Evolutionary conservation across 2,888 invertebrate genomes (phyloP).

Genomic region (Spisula subtruncata): DNA sequence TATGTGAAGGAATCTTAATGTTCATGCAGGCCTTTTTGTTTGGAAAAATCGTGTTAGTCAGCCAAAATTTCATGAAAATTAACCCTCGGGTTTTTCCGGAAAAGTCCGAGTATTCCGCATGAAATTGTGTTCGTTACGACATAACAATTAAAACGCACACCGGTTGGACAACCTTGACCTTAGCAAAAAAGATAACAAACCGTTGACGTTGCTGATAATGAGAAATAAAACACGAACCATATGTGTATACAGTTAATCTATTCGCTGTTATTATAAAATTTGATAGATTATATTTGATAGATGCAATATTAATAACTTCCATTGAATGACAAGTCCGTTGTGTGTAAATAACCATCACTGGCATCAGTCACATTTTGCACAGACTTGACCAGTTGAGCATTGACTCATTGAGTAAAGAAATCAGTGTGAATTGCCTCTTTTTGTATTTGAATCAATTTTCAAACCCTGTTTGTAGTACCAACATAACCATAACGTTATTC

Average conservation of each 20-base stretch:
- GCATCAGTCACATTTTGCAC: no score
- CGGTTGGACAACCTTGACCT: conserved; percentile 5
- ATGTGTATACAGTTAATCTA: neutral
- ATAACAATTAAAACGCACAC: neutral
- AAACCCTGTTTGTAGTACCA: no score
- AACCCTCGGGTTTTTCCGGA: no score
- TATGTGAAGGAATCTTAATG: neutral
- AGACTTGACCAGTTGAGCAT: no score
- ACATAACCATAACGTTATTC: no score
- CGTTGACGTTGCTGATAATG: neutral
- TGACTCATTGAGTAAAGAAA: no score
- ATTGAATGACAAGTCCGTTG: neutral
- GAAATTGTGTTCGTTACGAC: neutral
- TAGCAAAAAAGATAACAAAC: neutral
- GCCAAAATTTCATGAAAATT: neutral
- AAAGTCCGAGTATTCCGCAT: no score
- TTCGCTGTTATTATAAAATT: neutral
- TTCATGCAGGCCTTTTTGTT: neutral
- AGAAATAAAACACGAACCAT: neutral
- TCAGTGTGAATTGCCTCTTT: no score
- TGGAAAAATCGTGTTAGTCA: conserved; percentile 16
- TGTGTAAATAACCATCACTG: neutral
- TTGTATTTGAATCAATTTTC: no score
- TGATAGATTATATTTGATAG: neutral
- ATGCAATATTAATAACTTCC: neutral